A percentile compares a stretch with the other conserved stretches of the same genome.
These are phyloP conservation scores for Mobula birostris DNA, from an alignment of 2,113 vertebrate genomes.

Conservation along the genomic window DNA sequence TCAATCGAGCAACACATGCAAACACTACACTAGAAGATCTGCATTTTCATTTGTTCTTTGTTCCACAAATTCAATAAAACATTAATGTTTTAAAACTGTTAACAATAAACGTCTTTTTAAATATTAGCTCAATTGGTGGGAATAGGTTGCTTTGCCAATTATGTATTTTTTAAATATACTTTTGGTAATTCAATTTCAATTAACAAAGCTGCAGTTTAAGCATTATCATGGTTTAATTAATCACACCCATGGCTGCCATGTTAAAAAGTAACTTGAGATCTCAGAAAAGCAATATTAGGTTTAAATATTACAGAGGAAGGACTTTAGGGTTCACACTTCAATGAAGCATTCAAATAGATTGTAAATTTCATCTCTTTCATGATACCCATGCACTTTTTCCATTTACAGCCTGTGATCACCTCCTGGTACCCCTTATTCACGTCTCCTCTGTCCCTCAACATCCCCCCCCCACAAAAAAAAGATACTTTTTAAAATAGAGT, in stretches of 20 bases:
- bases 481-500: background rate
- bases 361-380: background rate
- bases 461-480: background rate
- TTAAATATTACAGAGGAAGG: background rate
- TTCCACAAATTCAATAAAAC: background rate
- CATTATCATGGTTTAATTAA: background rate
- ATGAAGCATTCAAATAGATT: background rate
- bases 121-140: background rate
- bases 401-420: background rate
- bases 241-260: background rate
- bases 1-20: background rate
- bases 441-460: background rate
- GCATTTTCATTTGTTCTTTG: background rate
- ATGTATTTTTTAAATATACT: background rate
- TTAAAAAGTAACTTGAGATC: background rate
- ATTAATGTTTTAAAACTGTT: background rate
- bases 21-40: background rate
- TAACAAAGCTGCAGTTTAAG: background rate
- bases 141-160: background rate
- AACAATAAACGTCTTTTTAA: background rate
- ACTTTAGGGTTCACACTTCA: background rate
- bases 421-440: background rate
- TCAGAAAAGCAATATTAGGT: background rate
- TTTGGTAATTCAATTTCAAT: background rate
- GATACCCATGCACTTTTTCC: background rate